phyloP scores from a whole-genome alignment of 2,113 vertebrate species.

The Vicugna pacos region DNA sequence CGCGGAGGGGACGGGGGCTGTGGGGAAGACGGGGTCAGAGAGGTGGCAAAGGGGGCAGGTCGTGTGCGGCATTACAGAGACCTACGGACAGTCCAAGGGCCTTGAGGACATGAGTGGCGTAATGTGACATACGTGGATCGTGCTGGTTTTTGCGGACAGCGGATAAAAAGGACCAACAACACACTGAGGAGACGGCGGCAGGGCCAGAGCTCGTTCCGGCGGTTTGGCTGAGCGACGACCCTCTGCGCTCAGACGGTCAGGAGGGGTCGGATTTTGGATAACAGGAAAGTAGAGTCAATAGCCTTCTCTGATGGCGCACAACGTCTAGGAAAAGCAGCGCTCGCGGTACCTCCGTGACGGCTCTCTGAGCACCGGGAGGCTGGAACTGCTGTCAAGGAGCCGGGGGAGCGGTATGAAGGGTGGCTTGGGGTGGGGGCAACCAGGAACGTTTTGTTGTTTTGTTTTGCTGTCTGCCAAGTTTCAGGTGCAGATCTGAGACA shows the following conservation, averaged over 20 bases:
- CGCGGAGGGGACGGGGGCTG: accelerated
- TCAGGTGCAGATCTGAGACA: background rate
- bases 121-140: background rate
- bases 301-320: background rate
- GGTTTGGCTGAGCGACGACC: background rate
- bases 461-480: background rate
- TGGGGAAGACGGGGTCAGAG: background rate
- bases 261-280: background rate
- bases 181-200: background rate
- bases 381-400: background rate
- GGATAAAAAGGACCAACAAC: no score
- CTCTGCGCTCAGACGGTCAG: background rate
- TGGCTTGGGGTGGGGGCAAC: accelerated
- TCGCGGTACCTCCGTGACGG: background rate
- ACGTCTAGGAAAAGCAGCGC: background rate
- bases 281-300: background rate
- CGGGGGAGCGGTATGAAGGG: background rate
- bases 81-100: accelerated
- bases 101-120: background rate
- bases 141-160: background rate
- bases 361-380: background rate
- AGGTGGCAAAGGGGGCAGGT: accelerated
- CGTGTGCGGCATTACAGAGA: background rate
- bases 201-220: background rate
- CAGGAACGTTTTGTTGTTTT: background rate